Conservation (phyloP, 2,888 invertebrate genomes). For the Stenichneumon culpator region DNA sequence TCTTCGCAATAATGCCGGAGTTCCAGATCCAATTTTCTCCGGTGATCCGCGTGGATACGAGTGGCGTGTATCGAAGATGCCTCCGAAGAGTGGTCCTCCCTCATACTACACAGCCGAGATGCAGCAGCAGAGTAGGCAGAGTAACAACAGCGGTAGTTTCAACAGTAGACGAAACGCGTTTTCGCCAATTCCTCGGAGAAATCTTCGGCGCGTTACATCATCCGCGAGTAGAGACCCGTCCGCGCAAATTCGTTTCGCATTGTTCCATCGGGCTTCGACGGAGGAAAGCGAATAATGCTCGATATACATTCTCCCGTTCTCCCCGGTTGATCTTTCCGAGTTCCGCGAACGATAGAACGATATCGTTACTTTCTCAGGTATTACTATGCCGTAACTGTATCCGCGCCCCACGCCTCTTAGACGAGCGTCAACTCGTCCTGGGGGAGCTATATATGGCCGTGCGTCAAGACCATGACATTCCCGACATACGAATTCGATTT, state of each 20-base stretch:
- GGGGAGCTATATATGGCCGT: constrained; percentile 50
- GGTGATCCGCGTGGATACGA: constrained; percentile 77
- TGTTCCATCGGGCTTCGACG: constrained; percentile 69
- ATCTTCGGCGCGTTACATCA: constrained; percentile 83
- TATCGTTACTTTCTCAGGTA: constrained; percentile 31
- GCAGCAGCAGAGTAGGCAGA: constrained; percentile 17
- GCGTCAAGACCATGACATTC: constrained; percentile 56
- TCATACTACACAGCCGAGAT: constrained; percentile 4
- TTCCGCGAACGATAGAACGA: constrained; percentile 34
- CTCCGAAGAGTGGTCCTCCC: constrained; percentile 45
- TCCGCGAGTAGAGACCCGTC: constrained; percentile 67
- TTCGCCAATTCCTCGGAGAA: constrained; percentile 83
- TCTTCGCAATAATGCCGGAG: constrained; percentile 53
- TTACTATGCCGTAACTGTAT: constrained; percentile 12
- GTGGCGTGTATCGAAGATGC: constrained; percentile 71
- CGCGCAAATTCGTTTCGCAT: constrained; percentile 80
- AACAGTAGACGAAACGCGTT: constrained; percentile 45
- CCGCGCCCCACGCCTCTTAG: constrained; percentile 1
- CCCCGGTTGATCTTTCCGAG: constrained; percentile 50
- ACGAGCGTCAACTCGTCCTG: constrained; percentile 28
- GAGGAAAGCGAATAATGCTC: constrained; percentile 74
- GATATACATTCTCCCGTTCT: constrained; percentile 72
- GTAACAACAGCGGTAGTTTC: constrained; percentile 29
- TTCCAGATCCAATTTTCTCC: constrained; percentile 78
- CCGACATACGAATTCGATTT: constrained; percentile 1